phyloP scores from a whole-genome alignment of 2,888 invertebrate species.

The Cheilosia urbana region DNA sequence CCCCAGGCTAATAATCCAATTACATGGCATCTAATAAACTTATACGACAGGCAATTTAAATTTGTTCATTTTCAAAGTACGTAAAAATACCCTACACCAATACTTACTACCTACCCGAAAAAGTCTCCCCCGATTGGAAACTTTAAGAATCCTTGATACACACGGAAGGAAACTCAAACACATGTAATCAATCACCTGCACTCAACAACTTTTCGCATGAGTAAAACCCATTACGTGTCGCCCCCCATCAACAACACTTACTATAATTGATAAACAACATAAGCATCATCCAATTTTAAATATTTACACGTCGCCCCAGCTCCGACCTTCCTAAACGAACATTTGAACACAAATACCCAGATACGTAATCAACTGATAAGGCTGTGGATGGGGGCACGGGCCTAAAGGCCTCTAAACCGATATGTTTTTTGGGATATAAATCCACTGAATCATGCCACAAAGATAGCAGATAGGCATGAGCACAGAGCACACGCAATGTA shows the following conservation, averaged over 20 bases:
- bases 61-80: no score
- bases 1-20: no score
- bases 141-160: no score
- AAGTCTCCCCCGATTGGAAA: no score
- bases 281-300: slow-evolving; percentile 57
- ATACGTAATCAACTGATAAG: slow-evolving; percentile 68
- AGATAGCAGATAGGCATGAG: slow-evolving; percentile 39
- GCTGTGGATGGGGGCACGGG: slow-evolving; percentile 32
- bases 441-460: slow-evolving; percentile 54
- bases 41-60: no score
- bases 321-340: slow-evolving; percentile 9
- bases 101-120: no score
- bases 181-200: slow-evolving; percentile 40
- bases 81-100: no score
- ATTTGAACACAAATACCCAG: slow-evolving; percentile 68
- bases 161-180: no score
- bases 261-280: slow-evolving; percentile 68
- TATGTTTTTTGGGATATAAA: slow-evolving; percentile 64
- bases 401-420: slow-evolving; percentile 50
- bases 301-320: slow-evolving; percentile 54
- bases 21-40: no score
- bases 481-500: neutral
- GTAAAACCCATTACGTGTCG: slow-evolving; percentile 31
- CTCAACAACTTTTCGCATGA: slow-evolving; percentile 40
- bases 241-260: slow-evolving; percentile 45